Base-by-base conservation (phyloP, 2,113 vertebrate species). In the Pleuronectes platessa region DNA sequence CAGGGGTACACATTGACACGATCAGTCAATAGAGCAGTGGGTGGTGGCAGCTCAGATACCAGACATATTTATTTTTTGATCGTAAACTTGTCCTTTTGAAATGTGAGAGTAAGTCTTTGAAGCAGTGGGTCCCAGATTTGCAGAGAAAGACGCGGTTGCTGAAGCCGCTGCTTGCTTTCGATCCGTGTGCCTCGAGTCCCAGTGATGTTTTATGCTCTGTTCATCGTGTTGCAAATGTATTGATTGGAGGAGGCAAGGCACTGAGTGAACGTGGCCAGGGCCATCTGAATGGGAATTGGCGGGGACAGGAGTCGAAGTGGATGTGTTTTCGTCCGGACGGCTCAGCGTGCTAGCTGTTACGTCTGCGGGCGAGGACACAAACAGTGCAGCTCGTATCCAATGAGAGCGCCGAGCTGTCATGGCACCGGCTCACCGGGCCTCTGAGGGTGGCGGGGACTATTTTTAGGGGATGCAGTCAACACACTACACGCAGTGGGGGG, bases 391-490 rank as follows among this genome's bases (percentile, higher is more conserved):
- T 78, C 71, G 51, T 72, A 84, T 84, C 79, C 84, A 88, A 83
- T 80, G 72, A 87, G 68, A 76, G 74, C 35, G 62, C 85, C 17
- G 79, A 81, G 82, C 80, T 84, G 90, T 86, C 87, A 68, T 62
- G 65, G 54, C 59, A 31, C 61, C 40, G 61, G 86, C 87, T 76
- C 68, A 56, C 60, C 23, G 21, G n/a, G 87, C 73, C 76, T 82
- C 84, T 55, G 45, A 79, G 78, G 84, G 86, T 83, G 83, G 81
- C 40, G 35, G 62, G 69, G 72, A 74, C 85, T 93, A 93, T 92
- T 92, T 93, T 93, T 90, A 93, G 90, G 81, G 82, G 76, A 70
- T 61, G 76, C 88, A 82, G 83, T 86, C 88, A 88, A 72, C 76
- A 17, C 40, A 42, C 40, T 42, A 13, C 10, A 11, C 12, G 2